These are phyloP conservation scores for Pelodiscus sinensis DNA, from an alignment of 2,113 vertebrate genomes.

Conservation along the genomic window DNA sequence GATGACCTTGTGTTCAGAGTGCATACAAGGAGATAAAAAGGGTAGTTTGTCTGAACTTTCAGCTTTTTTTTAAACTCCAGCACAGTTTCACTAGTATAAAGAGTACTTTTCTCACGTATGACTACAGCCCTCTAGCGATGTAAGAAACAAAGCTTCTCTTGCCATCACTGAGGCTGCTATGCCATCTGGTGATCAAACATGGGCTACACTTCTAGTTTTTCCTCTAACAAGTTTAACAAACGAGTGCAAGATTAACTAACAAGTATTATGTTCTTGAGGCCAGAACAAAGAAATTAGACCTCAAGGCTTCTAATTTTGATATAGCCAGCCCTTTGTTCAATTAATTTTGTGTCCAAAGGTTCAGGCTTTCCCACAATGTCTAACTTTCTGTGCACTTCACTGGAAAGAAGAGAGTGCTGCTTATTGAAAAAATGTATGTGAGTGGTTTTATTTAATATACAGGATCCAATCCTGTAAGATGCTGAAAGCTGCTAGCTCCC, in stretches of 20 bases:
- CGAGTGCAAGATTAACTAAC: background rate
- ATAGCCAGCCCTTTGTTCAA: background rate
- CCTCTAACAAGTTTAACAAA: background rate
- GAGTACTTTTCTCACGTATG: conserved; percentile 2
- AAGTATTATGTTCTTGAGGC: background rate
- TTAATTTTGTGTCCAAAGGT: background rate
- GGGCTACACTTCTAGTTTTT: background rate
- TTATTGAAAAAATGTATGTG: background rate
- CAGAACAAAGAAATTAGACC: too few species aligned
- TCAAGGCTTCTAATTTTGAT: background rate
- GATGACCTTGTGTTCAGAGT: conserved; percentile 49
- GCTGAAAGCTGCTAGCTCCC: fast-evolving
- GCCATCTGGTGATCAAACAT: conserved; percentile 37
- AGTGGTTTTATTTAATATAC: background rate
- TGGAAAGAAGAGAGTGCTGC: background rate
- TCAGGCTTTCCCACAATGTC: background rate
- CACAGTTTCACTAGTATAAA: background rate
- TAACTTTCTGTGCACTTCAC: background rate
- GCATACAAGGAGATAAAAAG: conserved; percentile 32
- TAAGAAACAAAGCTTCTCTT: background rate
- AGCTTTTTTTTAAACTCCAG: background rate
- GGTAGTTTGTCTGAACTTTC: conserved; percentile 48
- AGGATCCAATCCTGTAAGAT: fast-evolving
- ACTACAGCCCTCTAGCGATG: conserved; percentile 56
- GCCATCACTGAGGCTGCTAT: conserved; percentile 40